Conservation (phyloP, 2,113 vertebrate genomes). For the Amazona vittata region DNA sequence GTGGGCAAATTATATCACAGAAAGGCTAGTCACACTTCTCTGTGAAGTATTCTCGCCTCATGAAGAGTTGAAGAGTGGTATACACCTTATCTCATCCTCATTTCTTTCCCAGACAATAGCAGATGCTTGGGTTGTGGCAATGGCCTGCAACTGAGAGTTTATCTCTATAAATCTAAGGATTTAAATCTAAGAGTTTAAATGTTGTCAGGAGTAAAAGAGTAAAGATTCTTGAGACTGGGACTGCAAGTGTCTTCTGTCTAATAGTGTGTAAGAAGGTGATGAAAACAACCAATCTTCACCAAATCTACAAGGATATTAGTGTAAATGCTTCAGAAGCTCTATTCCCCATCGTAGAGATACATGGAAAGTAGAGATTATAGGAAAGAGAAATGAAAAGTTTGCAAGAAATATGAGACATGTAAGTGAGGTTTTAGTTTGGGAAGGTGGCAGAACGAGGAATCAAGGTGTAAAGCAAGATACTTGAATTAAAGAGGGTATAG, state of each 20-base stretch:
- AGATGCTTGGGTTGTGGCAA: neutral
- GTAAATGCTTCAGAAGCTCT: neutral
- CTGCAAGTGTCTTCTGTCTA: neutral
- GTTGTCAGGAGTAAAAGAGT: neutral
- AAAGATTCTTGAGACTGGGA: neutral
- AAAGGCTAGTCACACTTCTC: neutral
- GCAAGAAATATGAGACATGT: neutral
- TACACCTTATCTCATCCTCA: neutral
- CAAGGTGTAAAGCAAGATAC: neutral
- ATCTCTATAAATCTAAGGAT: neutral
- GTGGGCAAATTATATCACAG: neutral
- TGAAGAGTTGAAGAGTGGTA: neutral
- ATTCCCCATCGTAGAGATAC: neutral
- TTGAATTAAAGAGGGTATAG: neutral
- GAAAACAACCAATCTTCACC: neutral
- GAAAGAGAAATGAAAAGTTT: neutral
- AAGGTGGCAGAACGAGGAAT: neutral
- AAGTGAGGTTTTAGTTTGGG: neutral
- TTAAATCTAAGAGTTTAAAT: neutral
- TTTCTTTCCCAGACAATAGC: neutral
- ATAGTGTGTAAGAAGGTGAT: fast-evolving
- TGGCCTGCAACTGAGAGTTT: neutral
- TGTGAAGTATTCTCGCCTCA: neutral
- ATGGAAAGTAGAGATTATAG: neutral
- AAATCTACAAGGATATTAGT: neutral